A percentile compares a stretch with the other conserved stretches of the same genome.
These are phyloP conservation scores for Podarcis muralis DNA, from an alignment of 2,113 vertebrate genomes.

Conservation along the genomic window DNA sequence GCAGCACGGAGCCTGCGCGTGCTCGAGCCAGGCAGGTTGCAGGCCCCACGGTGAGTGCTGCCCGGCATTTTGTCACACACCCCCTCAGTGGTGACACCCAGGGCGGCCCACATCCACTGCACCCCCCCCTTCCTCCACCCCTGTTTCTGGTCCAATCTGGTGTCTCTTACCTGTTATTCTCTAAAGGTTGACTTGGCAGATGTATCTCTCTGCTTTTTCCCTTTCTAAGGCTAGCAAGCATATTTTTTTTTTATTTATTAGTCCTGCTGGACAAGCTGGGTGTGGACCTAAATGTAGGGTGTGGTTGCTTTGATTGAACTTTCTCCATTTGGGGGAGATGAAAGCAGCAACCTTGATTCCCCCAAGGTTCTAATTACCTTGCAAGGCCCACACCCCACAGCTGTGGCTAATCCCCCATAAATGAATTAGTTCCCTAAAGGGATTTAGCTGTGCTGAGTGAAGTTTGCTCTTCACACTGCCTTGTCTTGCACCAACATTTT, in stretches of 20 bases:
- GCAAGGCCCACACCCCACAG: slow-evolving; percentile 20
- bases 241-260: not conserved
- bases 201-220: not conserved
- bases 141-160: not conserved
- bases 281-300: slow-evolving; percentile 3
- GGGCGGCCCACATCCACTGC: too few species aligned
- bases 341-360: slow-evolving; percentile 1
- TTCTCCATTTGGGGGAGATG: not conserved
- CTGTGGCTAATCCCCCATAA: not conserved
- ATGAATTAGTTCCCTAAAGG: not conserved
- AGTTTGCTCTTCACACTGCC: not conserved
- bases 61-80: too few species aligned
- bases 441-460: not conserved
- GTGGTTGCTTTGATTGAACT: slow-evolving; percentile 13
- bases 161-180: not conserved
- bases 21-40: too few species aligned
- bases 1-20: too few species aligned
- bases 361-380: not conserved
- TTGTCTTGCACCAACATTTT: slow-evolving; percentile 3
- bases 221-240: not conserved
- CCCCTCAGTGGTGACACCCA: too few species aligned
- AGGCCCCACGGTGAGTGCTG: too few species aligned
- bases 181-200: not conserved
- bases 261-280: not conserved
- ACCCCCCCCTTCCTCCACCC: too few species aligned